These are phyloP conservation scores for Thyatira batis DNA, from an alignment of 2,888 invertebrate genomes.

Conservation along the genomic window DNA sequence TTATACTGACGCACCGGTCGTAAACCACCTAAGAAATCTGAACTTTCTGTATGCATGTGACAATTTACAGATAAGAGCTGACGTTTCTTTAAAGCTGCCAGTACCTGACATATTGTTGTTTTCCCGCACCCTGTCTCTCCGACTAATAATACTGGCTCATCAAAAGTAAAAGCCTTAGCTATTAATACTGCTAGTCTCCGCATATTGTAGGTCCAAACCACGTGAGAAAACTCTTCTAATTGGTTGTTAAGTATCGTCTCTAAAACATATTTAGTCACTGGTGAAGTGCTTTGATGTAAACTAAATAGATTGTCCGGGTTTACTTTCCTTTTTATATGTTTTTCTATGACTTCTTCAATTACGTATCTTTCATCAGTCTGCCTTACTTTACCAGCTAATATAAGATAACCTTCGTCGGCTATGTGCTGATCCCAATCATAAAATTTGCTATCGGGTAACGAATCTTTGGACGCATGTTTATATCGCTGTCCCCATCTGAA, in stretches of 20 bases:
- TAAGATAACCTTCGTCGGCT: slow-evolving; percentile 97
- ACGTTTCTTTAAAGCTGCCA: slow-evolving; percentile 86
- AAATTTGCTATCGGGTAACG: slow-evolving; percentile 80
- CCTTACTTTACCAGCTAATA: slow-evolving; percentile 96
- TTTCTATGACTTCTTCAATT: slow-evolving; percentile 90
- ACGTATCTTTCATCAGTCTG: slow-evolving; percentile 90
- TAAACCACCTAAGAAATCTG: slow-evolving; percentile 98
- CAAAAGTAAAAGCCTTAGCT: slow-evolving; percentile 92
- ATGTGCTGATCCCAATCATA: slow-evolving; percentile 99
- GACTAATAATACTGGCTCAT: slow-evolving; percentile 96
- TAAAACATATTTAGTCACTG: slow-evolving; percentile 88
- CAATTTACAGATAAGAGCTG: slow-evolving; percentile 94
- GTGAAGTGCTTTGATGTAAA: slow-evolving; percentile 85
- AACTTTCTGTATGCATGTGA: slow-evolving; percentile 99
- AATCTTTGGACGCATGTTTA: slow-evolving; percentile 85
- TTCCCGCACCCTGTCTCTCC: slow-evolving; percentile 99
- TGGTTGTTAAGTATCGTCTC: slow-evolving; percentile 83
- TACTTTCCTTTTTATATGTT: slow-evolving; percentile 90
- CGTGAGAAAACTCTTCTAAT: slow-evolving; percentile 85
- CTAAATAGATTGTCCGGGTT: slow-evolving; percentile 87
- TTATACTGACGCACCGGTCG: slow-evolving; percentile 90
- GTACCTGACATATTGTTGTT: slow-evolving; percentile 96
- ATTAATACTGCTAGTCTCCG: slow-evolving; percentile 89
- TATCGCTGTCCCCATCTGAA: slow-evolving; percentile 99
- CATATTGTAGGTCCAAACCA: slow-evolving; percentile 98